Evolutionary conservation across 1,140 invertebrate genomes (phyloP).

Genomic region (Meteorus sp.): DNA sequence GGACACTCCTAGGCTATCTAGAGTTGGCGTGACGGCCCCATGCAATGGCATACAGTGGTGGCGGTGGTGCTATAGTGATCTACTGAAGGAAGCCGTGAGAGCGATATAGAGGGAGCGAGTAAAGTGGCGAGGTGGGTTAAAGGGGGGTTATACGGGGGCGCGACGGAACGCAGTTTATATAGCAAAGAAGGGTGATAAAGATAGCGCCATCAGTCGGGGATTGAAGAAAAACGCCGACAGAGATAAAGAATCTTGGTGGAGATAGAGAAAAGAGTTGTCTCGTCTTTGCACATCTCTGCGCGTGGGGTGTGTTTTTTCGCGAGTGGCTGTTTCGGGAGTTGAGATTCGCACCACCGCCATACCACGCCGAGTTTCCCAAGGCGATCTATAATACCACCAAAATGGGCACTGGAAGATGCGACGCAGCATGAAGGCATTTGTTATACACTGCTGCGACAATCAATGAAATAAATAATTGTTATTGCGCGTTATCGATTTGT

Average conservation of each 20-base stretch:
- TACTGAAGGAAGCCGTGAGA: background rate
- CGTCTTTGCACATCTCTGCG: background rate
- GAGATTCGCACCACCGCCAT: background rate
- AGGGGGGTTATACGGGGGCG: too few species aligned
- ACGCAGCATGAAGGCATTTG: background rate
- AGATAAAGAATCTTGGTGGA: background rate
- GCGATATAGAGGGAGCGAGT: background rate
- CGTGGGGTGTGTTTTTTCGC: slow-evolving; percentile 6
- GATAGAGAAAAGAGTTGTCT: background rate
- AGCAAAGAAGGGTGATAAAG: too few species aligned
- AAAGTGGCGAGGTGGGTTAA: too few species aligned
- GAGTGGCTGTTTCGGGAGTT: slow-evolving; percentile 17
- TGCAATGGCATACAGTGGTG: slow-evolving; percentile 10
- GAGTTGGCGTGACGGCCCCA: slow-evolving; percentile 11
- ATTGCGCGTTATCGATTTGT: too few species aligned
- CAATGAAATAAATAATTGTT: slow-evolving; percentile 16
- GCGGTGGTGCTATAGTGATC: slow-evolving; percentile 1
- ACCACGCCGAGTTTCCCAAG: background rate
- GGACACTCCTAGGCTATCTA: slow-evolving; percentile 11
- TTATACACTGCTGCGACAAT: background rate
- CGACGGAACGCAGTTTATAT: background rate
- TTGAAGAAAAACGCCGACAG: too few species aligned
- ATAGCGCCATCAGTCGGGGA: too few species aligned
- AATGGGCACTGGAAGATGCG: background rate
- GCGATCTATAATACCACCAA: background rate